Evolutionary conservation across 2,113 vertebrate species (phyloP).

Genomic region (Xenopus borealis): DNA sequence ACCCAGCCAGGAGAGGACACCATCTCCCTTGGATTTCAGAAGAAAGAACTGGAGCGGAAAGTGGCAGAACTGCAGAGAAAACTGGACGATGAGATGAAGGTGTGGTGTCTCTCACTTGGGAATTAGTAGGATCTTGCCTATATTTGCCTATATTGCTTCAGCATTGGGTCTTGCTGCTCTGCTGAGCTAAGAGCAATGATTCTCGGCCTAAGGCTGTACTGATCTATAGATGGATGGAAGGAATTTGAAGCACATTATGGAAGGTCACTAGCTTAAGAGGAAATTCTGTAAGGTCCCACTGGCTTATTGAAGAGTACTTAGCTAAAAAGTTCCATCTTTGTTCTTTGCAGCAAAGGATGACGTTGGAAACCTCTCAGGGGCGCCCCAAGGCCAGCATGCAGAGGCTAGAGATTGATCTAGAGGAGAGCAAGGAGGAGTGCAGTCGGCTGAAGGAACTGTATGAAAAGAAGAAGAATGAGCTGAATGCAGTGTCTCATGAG

Average conservation of each 20-base stretch:
- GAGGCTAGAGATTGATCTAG: slow-evolving; percentile 70
- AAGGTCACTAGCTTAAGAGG: neutral
- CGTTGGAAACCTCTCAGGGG: slow-evolving; percentile 49
- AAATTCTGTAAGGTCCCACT: neutral
- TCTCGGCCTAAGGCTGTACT: too few relatives aligned
- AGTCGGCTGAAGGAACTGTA: slow-evolving; percentile 69
- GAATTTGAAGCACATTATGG: too few relatives aligned
- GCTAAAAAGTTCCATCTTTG: neutral
- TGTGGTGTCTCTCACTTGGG: slow-evolving; percentile 39
- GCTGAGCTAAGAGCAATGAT: too few relatives aligned
- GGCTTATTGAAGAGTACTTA: too few relatives aligned
- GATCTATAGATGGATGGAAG: too few relatives aligned
- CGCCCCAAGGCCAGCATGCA: slow-evolving; percentile 47
- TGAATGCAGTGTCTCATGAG: slow-evolving; percentile 76
- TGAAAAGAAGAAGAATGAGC: slow-evolving; percentile 71
- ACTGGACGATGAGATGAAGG: slow-evolving; percentile 70
- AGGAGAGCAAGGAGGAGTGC: slow-evolving; percentile 74
- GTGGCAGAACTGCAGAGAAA: slow-evolving; percentile 71
- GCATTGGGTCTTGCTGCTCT: too few relatives aligned
- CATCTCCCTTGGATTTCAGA: slow-evolving; percentile 52
- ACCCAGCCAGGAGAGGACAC: slow-evolving; percentile 42
- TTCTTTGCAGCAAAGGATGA: slow-evolving; percentile 59
- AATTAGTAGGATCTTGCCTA: too few relatives aligned
- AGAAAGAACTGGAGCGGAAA: slow-evolving; percentile 63
- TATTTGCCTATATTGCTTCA: too few relatives aligned